Evolutionary conservation across 1,140 invertebrate genomes (phyloP).

Genomic region (Aleiodes sp.): DNA sequence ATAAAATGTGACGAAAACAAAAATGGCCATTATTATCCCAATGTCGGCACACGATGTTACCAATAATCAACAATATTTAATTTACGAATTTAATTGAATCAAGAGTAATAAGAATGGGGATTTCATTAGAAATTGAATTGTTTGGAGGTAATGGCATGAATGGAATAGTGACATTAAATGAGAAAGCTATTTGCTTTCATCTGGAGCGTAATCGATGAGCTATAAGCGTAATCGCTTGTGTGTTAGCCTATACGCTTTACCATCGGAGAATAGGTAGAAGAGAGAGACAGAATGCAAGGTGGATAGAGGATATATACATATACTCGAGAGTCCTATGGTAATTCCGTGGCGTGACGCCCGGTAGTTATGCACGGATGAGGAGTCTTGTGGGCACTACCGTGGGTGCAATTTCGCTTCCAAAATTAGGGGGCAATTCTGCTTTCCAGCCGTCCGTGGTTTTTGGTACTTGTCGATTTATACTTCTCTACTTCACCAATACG

Average conservation of each 20-base stretch:
- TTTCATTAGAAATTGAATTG: neutral
- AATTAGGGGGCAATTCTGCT: constrained; percentile 54
- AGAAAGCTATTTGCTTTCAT: constrained; percentile 17
- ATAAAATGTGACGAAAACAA: too few relatives aligned
- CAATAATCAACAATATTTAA: neutral
- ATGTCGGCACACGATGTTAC: too few relatives aligned
- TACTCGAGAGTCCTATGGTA: constrained; percentile 33
- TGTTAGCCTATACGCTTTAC: constrained; percentile 6
- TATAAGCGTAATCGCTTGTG: constrained; percentile 17
- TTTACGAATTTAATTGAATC: too few relatives aligned
- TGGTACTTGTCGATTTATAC: constrained; percentile 33
- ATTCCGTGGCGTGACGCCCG: constrained; percentile 34
- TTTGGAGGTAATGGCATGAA: neutral
- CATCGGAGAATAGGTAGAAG: neutral
- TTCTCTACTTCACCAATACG: constrained; percentile 30
- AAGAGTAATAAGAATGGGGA: too few relatives aligned
- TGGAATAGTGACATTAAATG: constrained; percentile 30
- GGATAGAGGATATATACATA: constrained; percentile 25
- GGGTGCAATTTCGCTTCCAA: constrained; percentile 41
- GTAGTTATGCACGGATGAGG: constrained; percentile 27
- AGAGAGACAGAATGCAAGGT: neutral
- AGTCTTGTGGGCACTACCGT: constrained; percentile 12
- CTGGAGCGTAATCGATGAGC: constrained; percentile 18
- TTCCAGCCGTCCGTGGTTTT: constrained; percentile 40
- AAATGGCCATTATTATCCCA: too few relatives aligned